phyloP scores from a whole-genome alignment of 1,140 invertebrate genomes.

The roundworm (Caenorhabditis elegans) region WBcel235 BX284605.5:2087001-2087500 shows the following conservation, averaged over 20 bases:
- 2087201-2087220: neutral
- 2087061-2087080: neutral
- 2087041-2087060: neutral
- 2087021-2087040: neutral
- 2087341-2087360: constrained; percentile 14
- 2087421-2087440: neutral
- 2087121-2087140: constrained; percentile 1
- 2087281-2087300: neutral
- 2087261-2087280: neutral
- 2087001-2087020: neutral
- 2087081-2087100: constrained; percentile 4
- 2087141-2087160: neutral
- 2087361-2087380: neutral
- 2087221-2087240: neutral
- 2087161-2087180: neutral
- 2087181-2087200: neutral
- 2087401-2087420: constrained; percentile 21
- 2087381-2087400: too few species aligned
- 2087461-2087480: neutral
- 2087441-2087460: neutral
- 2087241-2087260: too few species aligned
- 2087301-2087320: neutral
- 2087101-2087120: constrained; percentile 14
- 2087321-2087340: neutral
- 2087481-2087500: neutral